phyloP scores from a whole-genome alignment of 1,140 invertebrate species.

The Neodiprion pinetum region DNA sequence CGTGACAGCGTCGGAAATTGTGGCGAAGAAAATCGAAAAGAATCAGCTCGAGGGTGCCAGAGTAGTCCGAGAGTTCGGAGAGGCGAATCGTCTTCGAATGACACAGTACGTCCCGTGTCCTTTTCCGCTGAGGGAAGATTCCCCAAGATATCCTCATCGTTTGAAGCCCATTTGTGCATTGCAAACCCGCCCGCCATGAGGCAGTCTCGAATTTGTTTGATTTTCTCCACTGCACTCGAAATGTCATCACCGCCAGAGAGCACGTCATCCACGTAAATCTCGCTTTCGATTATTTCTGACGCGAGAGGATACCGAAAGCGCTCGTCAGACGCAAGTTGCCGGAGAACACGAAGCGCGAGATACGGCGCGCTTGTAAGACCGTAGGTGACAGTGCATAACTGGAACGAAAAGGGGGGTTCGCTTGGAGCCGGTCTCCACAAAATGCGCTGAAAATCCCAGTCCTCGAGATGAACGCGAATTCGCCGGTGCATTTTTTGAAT shows the following conservation, averaged over 20 bases:
- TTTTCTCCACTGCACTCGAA: slow-evolving; percentile 36
- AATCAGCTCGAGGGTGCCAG: too few species aligned
- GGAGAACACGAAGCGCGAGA: slow-evolving; percentile 38
- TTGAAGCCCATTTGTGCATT: slow-evolving; percentile 44
- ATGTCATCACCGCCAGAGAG: slow-evolving; percentile 46
- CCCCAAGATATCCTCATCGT: slow-evolving; percentile 34
- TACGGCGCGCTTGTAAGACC: slow-evolving; percentile 50
- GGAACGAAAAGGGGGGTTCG: slow-evolving; percentile 26
- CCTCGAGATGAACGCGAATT: slow-evolving; percentile 38
- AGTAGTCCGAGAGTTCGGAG: too few species aligned
- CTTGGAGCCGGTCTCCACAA: slow-evolving; percentile 33
- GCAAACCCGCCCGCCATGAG: slow-evolving; percentile 37
- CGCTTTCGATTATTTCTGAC: slow-evolving; percentile 34
- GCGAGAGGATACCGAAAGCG: slow-evolving; percentile 32
- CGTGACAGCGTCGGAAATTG: too few species aligned
- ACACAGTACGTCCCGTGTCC: too few species aligned
- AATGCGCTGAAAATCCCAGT: slow-evolving; percentile 45
- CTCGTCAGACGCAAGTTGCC: slow-evolving; percentile 40
- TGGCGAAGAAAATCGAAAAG: too few species aligned
- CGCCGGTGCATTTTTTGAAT: slow-evolving; percentile 57
- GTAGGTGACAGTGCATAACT: slow-evolving; percentile 44
- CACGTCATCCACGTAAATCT: slow-evolving; percentile 59
- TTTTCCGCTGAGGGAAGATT: slow-evolving; percentile 19
- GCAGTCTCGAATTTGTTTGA: slow-evolving; percentile 32
- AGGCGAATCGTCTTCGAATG: too few species aligned